Evolutionary conservation across 2,113 vertebrate genomes (phyloP).

Genomic region (Barnardius zonarius): DNA sequence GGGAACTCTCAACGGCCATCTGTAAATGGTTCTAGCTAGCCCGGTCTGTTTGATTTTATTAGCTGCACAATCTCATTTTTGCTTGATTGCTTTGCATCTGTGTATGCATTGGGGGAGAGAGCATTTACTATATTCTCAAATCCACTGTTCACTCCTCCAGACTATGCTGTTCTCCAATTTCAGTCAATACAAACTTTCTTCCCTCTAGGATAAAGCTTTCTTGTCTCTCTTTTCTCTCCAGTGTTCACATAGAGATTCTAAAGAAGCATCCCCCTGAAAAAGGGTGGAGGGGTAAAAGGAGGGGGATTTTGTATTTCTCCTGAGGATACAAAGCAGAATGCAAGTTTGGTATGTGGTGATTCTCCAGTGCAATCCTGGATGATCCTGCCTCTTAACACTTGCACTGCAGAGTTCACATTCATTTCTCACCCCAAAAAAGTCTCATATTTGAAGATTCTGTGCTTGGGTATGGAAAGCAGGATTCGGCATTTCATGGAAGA

Average conservation of each 20-base stretch:
- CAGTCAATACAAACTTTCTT: background rate
- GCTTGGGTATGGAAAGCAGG: background rate
- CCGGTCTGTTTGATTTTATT: conserved; percentile 29
- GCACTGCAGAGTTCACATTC: background rate
- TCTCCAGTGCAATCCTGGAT: background rate
- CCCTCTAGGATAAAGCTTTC: background rate
- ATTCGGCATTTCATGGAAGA: background rate
- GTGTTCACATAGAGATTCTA: background rate
- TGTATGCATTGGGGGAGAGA: background rate
- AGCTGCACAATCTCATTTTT: conserved; percentile 42
- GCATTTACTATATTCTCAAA: background rate
- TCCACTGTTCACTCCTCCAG: background rate
- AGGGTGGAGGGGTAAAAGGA: background rate
- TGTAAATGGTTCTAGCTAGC: conserved; percentile 29
- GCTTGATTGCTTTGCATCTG: conserved; percentile 40
- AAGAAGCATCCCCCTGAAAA: background rate
- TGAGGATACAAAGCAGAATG: background rate
- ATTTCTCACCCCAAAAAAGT: background rate
- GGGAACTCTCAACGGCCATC: conserved; percentile 7
- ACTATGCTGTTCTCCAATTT: background rate
- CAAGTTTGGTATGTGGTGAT: background rate
- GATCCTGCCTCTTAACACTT: background rate
- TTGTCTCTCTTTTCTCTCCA: background rate
- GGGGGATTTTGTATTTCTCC: background rate
- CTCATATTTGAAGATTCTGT: background rate